Evolutionary conservation across 2,888 invertebrate species (phyloP).

Genomic region (Scaptomyza cyrtandrae): DNA sequence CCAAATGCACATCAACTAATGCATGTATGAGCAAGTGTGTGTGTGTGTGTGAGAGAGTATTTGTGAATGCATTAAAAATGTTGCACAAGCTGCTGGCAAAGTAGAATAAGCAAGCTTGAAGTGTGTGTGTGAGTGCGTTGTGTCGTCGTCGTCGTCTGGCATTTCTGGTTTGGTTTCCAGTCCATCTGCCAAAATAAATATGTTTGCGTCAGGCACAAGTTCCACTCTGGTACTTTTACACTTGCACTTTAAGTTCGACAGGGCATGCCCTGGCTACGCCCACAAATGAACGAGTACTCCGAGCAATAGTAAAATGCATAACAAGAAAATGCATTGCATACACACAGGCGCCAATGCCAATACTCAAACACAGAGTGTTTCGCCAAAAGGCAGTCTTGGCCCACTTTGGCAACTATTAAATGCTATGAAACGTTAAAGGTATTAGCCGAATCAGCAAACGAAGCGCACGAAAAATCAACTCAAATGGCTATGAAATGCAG

Average conservation of each 20-base stretch:
- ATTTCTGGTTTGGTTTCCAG: slow-evolving; percentile 68
- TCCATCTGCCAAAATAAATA: slow-evolving; percentile 81
- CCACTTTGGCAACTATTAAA: slow-evolving; percentile 57
- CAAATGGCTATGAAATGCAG: slow-evolving; percentile 43
- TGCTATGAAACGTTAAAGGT: slow-evolving; percentile 73
- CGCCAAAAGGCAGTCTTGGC: slow-evolving; percentile 11
- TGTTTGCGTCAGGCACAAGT: slow-evolving; percentile 61
- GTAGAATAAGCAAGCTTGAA: slow-evolving; percentile 9
- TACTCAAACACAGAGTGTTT: not conserved
- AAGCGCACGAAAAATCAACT: slow-evolving; percentile 33
- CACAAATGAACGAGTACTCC: slow-evolving; percentile 16
- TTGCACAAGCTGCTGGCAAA: slow-evolving; percentile 47
- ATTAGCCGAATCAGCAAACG: slow-evolving; percentile 58
- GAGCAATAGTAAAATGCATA: slow-evolving; percentile 68
- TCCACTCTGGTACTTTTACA: slow-evolving; percentile 61
- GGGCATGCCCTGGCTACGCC: slow-evolving; percentile 51
- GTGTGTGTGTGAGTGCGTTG: not conserved
- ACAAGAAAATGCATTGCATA: slow-evolving; percentile 58
- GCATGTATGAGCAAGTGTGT: slow-evolving; percentile 47
- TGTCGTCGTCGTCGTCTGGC: slow-evolving; percentile 28
- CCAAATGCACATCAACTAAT: slow-evolving; percentile 45
- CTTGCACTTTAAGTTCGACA: slow-evolving; percentile 61
- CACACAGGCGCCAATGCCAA: slow-evolving; percentile 21
- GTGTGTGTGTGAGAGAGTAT: slow-evolving; percentile 10
- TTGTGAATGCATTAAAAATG: slow-evolving; percentile 65